Conservation (phyloP, 2,113 vertebrate species). For the Leucoraja erinaceus region DNA sequence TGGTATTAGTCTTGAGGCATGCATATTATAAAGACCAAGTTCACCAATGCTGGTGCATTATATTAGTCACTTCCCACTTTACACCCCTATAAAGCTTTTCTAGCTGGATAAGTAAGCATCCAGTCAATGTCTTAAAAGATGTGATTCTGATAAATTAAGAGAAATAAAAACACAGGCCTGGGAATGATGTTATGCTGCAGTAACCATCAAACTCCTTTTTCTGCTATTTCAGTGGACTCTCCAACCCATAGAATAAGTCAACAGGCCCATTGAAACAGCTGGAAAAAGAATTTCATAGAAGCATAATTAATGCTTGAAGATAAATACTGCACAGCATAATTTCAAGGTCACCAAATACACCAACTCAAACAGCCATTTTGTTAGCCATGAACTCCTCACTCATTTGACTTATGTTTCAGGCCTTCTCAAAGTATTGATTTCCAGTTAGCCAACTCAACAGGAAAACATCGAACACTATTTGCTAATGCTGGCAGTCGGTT, state of each 20-base stretch:
- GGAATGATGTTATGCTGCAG: background rate
- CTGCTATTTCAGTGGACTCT: background rate
- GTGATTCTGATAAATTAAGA: background rate
- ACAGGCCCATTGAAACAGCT: background rate
- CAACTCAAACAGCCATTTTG: background rate
- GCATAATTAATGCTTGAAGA: background rate
- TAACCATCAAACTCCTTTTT: background rate
- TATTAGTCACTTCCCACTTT: background rate
- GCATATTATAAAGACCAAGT: background rate
- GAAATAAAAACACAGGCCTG: background rate
- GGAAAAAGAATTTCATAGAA: background rate
- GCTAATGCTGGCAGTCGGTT: conserved; percentile 15
- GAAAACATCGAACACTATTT: background rate
- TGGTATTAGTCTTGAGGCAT: background rate
- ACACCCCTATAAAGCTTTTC: background rate
- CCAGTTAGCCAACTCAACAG: background rate
- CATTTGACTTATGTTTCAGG: background rate
- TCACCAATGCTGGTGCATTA: background rate
- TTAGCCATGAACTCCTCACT: background rate
- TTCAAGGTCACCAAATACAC: background rate
- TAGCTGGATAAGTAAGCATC: background rate
- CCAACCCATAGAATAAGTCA: background rate
- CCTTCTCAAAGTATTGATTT: background rate
- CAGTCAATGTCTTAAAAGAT: background rate
- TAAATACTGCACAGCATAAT: conserved; percentile 5